phyloP scores from a whole-genome alignment of 2,797 vertebrate species.

The Sparidentex hasta region DNA sequence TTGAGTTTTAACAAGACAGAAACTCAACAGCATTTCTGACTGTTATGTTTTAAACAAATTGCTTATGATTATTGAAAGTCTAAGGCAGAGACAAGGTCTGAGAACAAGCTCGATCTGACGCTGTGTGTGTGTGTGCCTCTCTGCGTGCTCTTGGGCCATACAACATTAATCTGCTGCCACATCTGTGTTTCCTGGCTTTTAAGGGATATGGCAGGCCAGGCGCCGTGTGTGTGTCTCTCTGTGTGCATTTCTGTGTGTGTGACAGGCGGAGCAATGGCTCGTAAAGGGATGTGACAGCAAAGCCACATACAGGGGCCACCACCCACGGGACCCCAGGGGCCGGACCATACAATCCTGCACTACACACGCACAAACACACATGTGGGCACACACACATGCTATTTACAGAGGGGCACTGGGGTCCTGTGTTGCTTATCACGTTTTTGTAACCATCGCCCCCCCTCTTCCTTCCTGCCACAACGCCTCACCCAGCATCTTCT shows the following conservation, averaged over 20 bases:
- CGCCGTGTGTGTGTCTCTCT: conserved; percentile 48
- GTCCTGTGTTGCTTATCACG: conserved; percentile 68
- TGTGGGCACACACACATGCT: conserved; percentile 42
- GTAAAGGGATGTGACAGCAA: conserved; percentile 83
- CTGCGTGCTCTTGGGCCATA: conserved; percentile 71
- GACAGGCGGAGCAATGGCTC: conserved; percentile 69
- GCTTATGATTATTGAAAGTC: conserved; percentile 8
- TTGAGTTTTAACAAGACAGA: conserved; percentile 18
- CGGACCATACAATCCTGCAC: conserved; percentile 57
- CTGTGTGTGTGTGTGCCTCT: conserved; percentile 42
- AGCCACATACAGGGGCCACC: conserved; percentile 79
- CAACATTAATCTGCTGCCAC: conserved; percentile 87
- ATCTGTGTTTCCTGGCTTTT: conserved; percentile 82
- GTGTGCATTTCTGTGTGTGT: conserved; percentile 62
- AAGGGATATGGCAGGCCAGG: conserved; percentile 81
- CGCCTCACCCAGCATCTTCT: conserved; percentile 46
- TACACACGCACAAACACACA: conserved; percentile 15
- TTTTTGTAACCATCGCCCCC: conserved; percentile 43
- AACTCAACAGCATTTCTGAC: conserved; percentile 2
- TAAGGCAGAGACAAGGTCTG: background rate
- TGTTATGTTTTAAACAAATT: conserved; percentile 1
- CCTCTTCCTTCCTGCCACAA: background rate
- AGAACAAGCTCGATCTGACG: conserved; percentile 19
- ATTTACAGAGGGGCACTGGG: conserved; percentile 66
- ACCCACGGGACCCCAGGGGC: conserved; percentile 76